Evolutionary conservation across 2,888 invertebrate species (phyloP).

Genomic region (Eilema caniola): DNA sequence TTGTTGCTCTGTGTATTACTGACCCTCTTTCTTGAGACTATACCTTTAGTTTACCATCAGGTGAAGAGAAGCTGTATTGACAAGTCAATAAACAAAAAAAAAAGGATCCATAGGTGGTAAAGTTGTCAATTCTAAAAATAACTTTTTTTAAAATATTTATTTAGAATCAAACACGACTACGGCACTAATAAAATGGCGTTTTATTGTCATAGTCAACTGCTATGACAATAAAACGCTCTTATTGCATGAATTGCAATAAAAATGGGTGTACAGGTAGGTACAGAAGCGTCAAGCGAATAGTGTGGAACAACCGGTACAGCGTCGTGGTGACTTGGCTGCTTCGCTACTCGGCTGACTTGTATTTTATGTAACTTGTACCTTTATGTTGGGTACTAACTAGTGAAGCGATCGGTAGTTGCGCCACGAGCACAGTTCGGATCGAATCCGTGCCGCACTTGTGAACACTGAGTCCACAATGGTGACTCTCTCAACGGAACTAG

Average conservation of each 20-base stretch:
- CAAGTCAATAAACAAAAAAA: no score
- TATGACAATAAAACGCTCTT: conserved; percentile 19
- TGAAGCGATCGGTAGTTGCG: conserved; percentile 59
- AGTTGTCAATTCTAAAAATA: no score
- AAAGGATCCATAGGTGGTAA: no score
- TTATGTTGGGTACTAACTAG: conserved; percentile 57
- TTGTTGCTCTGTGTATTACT: no score
- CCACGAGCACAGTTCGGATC: conserved; percentile 55
- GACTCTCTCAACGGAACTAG: conserved; percentile 1
- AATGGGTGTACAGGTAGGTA: conserved; percentile 53
- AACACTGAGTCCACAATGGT: conserved; percentile 5
- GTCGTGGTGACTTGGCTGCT: conserved; percentile 32
- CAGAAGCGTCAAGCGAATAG: conserved; percentile 31
- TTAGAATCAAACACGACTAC: no score
- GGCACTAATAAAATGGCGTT: conserved; percentile 23
- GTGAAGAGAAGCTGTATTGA: no score
- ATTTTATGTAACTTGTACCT: conserved; percentile 81
- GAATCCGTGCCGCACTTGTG: conserved; percentile 39
- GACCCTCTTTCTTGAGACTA: no score
- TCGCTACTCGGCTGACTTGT: conserved; percentile 60
- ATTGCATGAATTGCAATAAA: conserved; percentile 55
- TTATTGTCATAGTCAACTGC: no score
- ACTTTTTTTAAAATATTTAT: no score
- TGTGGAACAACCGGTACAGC: conserved; percentile 73
- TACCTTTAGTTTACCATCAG: no score